Base-by-base conservation (phyloP, 2,113 vertebrate genomes). In the Ceuthmochares aereus region DNA sequence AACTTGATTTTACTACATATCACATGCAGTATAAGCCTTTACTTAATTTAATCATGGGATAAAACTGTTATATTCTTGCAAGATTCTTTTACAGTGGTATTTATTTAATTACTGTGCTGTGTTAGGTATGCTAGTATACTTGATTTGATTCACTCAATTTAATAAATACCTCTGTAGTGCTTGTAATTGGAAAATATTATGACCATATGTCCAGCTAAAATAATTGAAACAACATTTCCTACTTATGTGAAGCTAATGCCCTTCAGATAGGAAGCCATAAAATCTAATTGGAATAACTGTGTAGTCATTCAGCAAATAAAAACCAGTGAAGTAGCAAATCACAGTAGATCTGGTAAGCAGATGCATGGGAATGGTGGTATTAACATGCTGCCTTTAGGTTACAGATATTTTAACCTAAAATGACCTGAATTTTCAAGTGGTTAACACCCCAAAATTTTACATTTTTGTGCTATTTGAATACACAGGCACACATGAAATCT, bases 351-450 rank as follows among this genome's bases (percentile, higher is more conserved):
- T 32, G 8, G 16, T 14, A 56, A 32, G 29, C 36, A 54, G 20
- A 25, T 49, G n/a, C 23, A 21, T 1, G 7, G 10, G 27, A 83
- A 34, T 8, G 63, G 12, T 0, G 0, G 14, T 42, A 8, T 59
- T 79, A 60, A 7, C 8, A 15, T 23, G 4, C 7, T 34, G 10
- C 29, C 6, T 64, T 72, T 87, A 21, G 29, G 37, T 87, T 81
- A 29, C 29, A 25, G 14, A 15, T 16, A 3, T 37, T 66, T 90
- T 45, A 72, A 25, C 8, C 23, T 51, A 45, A 55, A 22, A 3
- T 52, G 5, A 29, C 4, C 14, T 60, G 45, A 55, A 26, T 8
- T 89, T 17, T 36, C 37, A 78, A 52, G 42, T 66, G 7, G 32
- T 56, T 64, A 68, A 37, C 6, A 4, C 6, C 51, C 29, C 13